phyloP scores from a whole-genome alignment of 2,888 invertebrate species.

The Thera britannica region DNA sequence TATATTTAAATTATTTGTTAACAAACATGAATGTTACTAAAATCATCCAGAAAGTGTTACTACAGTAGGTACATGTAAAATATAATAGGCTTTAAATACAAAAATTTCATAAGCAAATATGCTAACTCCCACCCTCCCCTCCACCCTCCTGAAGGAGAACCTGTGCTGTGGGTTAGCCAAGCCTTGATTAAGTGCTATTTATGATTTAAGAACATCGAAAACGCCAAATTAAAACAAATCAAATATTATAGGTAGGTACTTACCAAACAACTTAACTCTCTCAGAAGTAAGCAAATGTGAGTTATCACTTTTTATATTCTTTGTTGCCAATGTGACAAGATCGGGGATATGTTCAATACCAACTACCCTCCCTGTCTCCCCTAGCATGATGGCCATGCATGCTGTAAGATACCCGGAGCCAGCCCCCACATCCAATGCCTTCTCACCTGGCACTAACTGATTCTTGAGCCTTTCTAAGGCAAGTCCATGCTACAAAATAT shows the following conservation, averaged over 20 bases:
- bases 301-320: conserved; percentile 91
- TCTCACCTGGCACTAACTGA: conserved; percentile 90
- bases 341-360: conserved; percentile 97
- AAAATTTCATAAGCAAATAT: too few species aligned
- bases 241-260: conserved; percentile 40
- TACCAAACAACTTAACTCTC: conserved; percentile 89
- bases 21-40: too few species aligned
- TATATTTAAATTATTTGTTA: too few species aligned
- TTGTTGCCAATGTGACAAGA: conserved; percentile 89
- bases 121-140: too few species aligned
- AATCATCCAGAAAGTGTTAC: too few species aligned
- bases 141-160: too few species aligned
- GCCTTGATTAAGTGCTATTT: too few species aligned
- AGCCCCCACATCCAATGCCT: conserved; percentile 95
- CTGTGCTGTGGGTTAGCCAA: too few species aligned
- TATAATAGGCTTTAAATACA: too few species aligned
- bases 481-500: conserved; percentile 90
- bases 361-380: conserved; percentile 87
- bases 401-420: conserved; percentile 97
- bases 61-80: too few species aligned
- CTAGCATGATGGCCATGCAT: conserved; percentile 95
- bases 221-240: background rate
- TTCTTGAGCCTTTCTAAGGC: conserved; percentile 94
- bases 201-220: too few species aligned
- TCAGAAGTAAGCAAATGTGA: conserved; percentile 88